phyloP scores from a whole-genome alignment of 2,113 vertebrate species.

The Pampusana beccarii region DNA sequence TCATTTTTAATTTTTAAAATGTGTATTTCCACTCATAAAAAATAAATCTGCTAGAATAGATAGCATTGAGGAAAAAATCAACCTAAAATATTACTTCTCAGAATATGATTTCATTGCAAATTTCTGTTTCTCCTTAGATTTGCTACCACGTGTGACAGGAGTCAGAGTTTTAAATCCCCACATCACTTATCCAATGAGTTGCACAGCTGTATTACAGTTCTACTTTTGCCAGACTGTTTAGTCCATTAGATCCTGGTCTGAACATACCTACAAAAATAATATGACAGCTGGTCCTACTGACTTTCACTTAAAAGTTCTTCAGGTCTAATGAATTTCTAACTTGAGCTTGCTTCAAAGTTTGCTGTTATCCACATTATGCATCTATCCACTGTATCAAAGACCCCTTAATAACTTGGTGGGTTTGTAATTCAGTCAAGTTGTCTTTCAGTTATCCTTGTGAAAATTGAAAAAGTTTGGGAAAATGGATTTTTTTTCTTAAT shows the following conservation, averaged over 20 bases:
- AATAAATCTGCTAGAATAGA: background rate
- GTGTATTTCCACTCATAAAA: background rate
- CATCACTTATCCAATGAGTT: background rate
- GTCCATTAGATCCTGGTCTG: background rate
- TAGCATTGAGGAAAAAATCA: background rate
- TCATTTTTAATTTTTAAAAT: background rate
- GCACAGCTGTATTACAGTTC: background rate
- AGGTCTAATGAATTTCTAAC: background rate
- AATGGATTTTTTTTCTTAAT: background rate
- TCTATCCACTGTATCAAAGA: background rate
- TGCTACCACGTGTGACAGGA: background rate
- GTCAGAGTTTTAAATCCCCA: background rate
- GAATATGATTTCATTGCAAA: background rate
- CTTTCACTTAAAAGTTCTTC: background rate
- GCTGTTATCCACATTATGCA: background rate
- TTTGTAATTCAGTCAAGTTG: background rate
- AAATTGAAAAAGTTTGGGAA: background rate
- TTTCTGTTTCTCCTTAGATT: background rate
- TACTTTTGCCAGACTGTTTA: background rate
- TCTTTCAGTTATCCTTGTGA: background rate
- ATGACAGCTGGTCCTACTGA: background rate
- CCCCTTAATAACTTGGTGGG: background rate
- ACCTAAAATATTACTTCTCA: background rate
- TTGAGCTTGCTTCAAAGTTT: background rate
- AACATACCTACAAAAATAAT: background rate